Conservation (phyloP, 2,797 vertebrate species). For the Podargus strigoides region DNA sequence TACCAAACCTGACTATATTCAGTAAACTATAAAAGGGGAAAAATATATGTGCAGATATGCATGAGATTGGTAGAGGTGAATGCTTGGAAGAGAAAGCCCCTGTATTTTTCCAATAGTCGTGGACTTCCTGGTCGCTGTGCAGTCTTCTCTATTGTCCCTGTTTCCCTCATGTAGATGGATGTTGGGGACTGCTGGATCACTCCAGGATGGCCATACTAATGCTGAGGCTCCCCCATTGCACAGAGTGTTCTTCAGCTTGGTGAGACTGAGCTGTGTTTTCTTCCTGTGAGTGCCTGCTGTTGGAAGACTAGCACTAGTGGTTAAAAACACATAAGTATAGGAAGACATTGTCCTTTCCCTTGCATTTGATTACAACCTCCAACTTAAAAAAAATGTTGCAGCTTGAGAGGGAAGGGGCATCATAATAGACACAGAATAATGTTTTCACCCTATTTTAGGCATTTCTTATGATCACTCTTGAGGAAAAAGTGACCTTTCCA, state of each 20-base stretch:
- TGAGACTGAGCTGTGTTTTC: rapidly evolving
- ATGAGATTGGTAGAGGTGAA: not conserved
- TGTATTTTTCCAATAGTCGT: not conserved
- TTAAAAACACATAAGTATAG: not conserved
- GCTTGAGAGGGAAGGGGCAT: not conserved
- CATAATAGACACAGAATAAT: not conserved
- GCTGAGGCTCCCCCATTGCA: not conserved
- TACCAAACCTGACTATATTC: not conserved
- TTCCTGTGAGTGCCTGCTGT: not conserved
- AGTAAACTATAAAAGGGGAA: not conserved
- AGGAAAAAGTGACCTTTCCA: conserved; percentile 17
- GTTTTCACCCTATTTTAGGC: conserved; percentile 1
- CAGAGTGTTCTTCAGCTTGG: not conserved
- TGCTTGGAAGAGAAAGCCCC: not conserved
- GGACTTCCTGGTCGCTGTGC: rapidly evolving
- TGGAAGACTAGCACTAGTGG: not conserved
- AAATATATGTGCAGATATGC: not conserved
- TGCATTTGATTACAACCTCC: not conserved
- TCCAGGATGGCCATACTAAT: rapidly evolving
- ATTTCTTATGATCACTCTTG: conserved; percentile 10
- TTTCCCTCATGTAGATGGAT: not conserved
- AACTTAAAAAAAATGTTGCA: not conserved
- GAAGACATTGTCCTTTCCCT: not conserved
- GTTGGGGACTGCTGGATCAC: not conserved
- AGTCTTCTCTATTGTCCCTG: not conserved